Conservation (phyloP, 2,113 vertebrate genomes). For the Cottus gobio region DNA sequence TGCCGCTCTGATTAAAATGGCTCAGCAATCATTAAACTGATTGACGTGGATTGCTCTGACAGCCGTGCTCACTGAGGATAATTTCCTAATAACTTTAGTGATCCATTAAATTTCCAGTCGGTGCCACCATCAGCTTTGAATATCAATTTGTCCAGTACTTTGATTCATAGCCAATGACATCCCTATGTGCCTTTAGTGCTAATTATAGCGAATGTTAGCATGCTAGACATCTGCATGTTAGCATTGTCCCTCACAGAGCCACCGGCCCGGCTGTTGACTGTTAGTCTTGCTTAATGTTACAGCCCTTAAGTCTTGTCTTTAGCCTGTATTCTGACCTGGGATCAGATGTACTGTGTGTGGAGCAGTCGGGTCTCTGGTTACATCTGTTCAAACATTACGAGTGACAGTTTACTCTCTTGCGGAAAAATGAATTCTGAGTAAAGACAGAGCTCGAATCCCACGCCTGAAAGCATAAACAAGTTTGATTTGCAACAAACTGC, state of each 20-base stretch:
- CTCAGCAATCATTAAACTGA: too few relatives aligned
- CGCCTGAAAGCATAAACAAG: not conserved
- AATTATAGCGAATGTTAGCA: not conserved
- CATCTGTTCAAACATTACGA: not conserved
- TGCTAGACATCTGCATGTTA: not conserved
- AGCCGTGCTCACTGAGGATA: not conserved
- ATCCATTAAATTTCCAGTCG: not conserved
- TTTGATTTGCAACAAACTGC: slow-evolving; percentile 4
- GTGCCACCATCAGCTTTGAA: not conserved
- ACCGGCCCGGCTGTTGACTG: not conserved
- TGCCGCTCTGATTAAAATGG: too few relatives aligned
- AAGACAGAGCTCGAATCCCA: not conserved
- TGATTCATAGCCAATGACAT: not conserved
- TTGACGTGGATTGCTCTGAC: not conserved
- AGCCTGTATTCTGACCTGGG: not conserved
- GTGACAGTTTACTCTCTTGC: not conserved
- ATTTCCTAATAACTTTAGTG: not conserved
- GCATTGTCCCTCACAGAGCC: not conserved
- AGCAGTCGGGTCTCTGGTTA: slow-evolving; percentile 1
- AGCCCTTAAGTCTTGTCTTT: not conserved
- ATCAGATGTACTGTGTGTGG: not conserved
- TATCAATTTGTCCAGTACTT: not conserved
- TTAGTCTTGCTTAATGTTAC: not conserved
- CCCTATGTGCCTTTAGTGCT: not conserved
- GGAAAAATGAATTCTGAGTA: slow-evolving; percentile 1